Base-by-base conservation (phyloP, 2,888 invertebrate species). In the Microctonus brassicae region DNA sequence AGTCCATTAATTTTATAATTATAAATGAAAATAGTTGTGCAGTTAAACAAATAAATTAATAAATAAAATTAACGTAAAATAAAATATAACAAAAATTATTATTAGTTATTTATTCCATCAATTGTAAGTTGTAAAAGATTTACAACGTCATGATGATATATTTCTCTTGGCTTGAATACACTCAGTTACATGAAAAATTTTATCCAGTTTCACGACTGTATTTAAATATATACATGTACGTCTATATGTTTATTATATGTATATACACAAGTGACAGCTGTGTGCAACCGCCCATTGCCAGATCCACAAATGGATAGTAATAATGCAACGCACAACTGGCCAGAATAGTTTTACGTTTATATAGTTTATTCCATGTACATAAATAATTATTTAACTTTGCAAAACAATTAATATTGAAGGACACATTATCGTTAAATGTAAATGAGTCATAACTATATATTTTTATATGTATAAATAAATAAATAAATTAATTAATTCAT, bases 201-300 rank as follows among this genome's bases (percentile, higher is more conserved):
- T 47, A 70, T 72, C 70, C 63, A 66, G 66, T 69, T 72, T 65
- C 66, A 61, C 52, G 69, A 24, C 63, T 47, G 47, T 47, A 47
- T 47, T 47, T 47, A 47, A 17, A 17, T 47, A 17, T 47, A 47
- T 47, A n/a, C 69, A 65, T 62, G 67, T 61, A 71, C 39, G 53
- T 29, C 3, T 29, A 29, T 29, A 29, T 47, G 17, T 47, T 17
- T 47, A 47, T 47, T 47, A 47, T n/a, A n/a, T n/a, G n/a, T 47
- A n/a, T 74, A 65, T 62, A 68, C 55, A 66, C 39, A 53, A 17
- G 20, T 55, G 60, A 60, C 72, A 66, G 72, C 69, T 70, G 69
- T 63, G 63, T 63, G 57, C 63, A 63, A 69, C 53, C 53, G 39
- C 36, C 63, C 64, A 70, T 55, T 63, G 39, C 39, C 22, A 70